Evolutionary conservation across 2,888 invertebrate species (phyloP), one percentile per base, ranked within the genome.

Genomic region (Tiphia femorata): DNA sequence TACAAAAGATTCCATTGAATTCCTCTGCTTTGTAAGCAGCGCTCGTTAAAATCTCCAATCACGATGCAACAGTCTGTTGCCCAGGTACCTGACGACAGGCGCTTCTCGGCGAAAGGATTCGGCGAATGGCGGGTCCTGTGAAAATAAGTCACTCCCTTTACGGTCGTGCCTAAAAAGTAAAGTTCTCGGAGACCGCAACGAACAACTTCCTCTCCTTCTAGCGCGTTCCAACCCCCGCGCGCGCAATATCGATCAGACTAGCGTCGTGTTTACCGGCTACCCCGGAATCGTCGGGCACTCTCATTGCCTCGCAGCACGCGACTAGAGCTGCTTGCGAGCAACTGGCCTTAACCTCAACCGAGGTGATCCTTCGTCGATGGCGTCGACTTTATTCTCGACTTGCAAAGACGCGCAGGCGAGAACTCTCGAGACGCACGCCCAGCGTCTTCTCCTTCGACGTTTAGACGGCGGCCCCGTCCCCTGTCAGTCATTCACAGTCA

Each of bases 291-390:
- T 19, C 10, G 14, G 7, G 17, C 6, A 14, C 8, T 35, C 35
- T 47, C 40, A 64, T 61, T 57, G 57, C 55, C 43, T 49, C 49
- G 49, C 37, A 51, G 35, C 60, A 58, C n/a, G n/a, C n/a, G n/a
- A n/a, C n/a, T n/a, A n/a, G n/a, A n/a, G n/a, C n/a, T n/a, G n/a
- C n/a, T n/a, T 61, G 64, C 60, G 41, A 64, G 49, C 54, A 50
- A 30, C 51, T 65, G 64, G 43, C 64, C 64, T 65, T 65, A 65
- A 65, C 60, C 60, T 41, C 52, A 37, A 8, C 40, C 43, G 3
- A 19, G 33, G 7, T 23, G 23, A 23, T 46, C 1, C 33, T 21
- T 17, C 19, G 23, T 16, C 27, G 37, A 27, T 54, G 38, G 38
- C 47, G n/a, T n/a, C n/a, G n/a, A 4, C 17, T 44, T 55, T 47